These are phyloP conservation scores for Catharus ustulatus DNA, from an alignment of 2,797 vertebrate genomes.

Conservation along the genomic window DNA sequence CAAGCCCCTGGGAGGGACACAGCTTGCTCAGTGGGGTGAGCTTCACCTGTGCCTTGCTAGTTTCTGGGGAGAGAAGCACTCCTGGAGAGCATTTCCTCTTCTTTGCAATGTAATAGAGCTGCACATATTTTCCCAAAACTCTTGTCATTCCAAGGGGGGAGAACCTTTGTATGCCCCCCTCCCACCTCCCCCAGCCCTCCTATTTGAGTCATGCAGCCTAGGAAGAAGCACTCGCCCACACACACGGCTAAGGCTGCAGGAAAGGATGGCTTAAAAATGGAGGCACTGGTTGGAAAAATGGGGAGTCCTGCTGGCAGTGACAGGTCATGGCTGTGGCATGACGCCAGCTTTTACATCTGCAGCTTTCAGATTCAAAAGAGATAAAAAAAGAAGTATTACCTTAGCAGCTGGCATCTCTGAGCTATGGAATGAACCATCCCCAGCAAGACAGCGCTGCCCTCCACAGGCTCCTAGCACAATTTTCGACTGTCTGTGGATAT, in stretches of 20 bases:
- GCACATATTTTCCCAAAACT: background rate
- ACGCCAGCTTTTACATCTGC: background rate
- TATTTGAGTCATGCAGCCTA: background rate
- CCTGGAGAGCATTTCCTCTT: background rate
- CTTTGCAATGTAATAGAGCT: background rate
- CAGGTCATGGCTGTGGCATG: background rate
- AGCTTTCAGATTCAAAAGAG: slow-evolving; percentile 12
- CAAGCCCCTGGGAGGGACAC: background rate
- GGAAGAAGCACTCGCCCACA: background rate
- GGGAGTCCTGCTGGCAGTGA: background rate
- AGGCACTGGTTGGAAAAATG: background rate
- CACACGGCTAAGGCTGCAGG: rapidly evolving
- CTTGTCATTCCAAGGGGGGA: background rate
- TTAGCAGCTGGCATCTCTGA: slow-evolving; percentile 42
- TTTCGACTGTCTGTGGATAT: background rate
- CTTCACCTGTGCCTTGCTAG: background rate
- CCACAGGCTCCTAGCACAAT: slow-evolving; percentile 34
- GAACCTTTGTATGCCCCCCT: background rate
- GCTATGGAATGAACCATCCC: background rate
- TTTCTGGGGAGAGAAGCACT: background rate
- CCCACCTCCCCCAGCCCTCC: background rate
- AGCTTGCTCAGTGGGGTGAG: background rate
- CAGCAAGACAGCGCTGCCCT: slow-evolving; percentile 37
- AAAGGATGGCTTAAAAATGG: background rate
- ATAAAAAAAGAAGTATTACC: slow-evolving; percentile 28